Evolutionary conservation across 2,797 vertebrate species (phyloP), one percentile per base, ranked within the genome.

Genomic region (Centropyge bicolor): DNA sequence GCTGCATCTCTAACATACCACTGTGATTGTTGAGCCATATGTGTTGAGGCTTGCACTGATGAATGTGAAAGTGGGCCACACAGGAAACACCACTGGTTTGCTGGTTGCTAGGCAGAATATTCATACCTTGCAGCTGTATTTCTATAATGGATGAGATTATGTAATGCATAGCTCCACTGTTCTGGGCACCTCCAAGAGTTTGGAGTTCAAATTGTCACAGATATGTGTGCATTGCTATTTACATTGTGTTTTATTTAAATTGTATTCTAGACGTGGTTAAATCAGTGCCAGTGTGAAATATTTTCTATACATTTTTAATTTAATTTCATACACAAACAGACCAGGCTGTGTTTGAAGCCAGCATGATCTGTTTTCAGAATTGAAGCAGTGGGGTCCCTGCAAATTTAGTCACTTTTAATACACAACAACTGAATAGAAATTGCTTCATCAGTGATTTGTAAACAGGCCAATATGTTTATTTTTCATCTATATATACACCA

Each of bases 81-180:
- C 31, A 31, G 43, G 61, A 78, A n/a, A 41, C 57, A 35, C 31
- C 41, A 0, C 66, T 38, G 69, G n/a, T 75, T 69, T 65, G 55
- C 89, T n/a, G n/a, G 91, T 93, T 92, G 86, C 91, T 64, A 80
- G 86, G 91, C 87, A 89, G 89, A 86, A 69, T 80, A 83, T 75
- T 35, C 57, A 57, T 60, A 76, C 35, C 24, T 82, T 66, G 14
- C 62, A 73, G 74, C 68, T 78, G 72, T 46, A 82, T 59, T 67
- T 90, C 16, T 22, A 70, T 70, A 70, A 88, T 66, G 66, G 64
- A 81, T 82, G 69, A 80, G 66, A 75, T 75, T 74, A 76, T 65
- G 63, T 75, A 67, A 84, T 12, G 35, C 60, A 48, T n/a, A 2
- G 35, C 27, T 73, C 31, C 73, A 71, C 43, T 46, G 60, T 17